Percentiles rank a stretch among this genome's conserved stretches.
Conservation (phyloP, 2,888 invertebrate species). For the Rhimphoctona megacephalus region DNA sequence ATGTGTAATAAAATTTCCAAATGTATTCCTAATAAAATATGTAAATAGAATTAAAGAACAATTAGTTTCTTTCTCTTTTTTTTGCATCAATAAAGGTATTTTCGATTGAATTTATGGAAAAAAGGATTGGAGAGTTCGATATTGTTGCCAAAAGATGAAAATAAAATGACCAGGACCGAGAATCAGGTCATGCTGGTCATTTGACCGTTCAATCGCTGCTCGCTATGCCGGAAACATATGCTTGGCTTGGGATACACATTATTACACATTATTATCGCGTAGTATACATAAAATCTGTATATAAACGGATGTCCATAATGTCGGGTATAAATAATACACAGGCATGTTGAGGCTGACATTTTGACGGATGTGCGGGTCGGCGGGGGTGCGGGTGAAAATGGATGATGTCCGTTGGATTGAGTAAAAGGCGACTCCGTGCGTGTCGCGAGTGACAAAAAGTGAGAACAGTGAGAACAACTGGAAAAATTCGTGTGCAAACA, state of each 20-base stretch:
- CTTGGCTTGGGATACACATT: background rate
- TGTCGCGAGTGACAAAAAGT: background rate
- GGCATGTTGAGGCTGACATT: constrained; percentile 5
- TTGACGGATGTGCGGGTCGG: background rate
- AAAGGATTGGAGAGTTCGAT: background rate
- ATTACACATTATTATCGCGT: background rate
- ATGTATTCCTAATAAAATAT: too few species aligned
- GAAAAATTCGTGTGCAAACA: constrained; percentile 10
- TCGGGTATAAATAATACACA: background rate
- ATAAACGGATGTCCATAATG: background rate
- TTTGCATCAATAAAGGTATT: too few species aligned
- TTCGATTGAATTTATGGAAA: background rate
- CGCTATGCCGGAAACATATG: background rate
- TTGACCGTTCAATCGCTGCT: background rate
- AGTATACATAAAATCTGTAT: constrained; percentile 5
- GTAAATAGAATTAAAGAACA: too few species aligned
- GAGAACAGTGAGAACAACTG: background rate
- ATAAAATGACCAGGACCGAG: background rate
- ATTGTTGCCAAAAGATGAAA: background rate
- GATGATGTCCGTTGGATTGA: background rate
- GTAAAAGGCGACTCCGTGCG: background rate
- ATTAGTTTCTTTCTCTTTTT: too few species aligned
- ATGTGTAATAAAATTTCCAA: too few species aligned
- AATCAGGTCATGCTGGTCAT: background rate
- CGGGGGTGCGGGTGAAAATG: background rate